Conservation (phyloP, 2,888 invertebrate species). For the Caradrina clavipalpis region DNA sequence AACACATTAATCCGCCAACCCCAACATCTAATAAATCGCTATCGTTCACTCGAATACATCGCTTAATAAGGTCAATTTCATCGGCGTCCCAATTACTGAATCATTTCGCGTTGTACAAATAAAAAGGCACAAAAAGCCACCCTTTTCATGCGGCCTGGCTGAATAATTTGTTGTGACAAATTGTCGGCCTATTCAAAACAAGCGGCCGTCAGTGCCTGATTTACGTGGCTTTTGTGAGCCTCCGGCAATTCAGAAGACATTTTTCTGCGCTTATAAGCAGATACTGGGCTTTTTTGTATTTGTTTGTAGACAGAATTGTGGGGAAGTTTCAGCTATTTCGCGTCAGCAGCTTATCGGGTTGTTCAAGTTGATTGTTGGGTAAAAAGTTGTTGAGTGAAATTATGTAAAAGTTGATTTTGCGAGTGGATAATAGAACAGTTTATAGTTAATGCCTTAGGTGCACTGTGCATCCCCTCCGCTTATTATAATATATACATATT, state of each 20-base stretch:
- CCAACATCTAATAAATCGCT: conserved; percentile 44
- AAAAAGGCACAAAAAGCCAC: conserved; percentile 67
- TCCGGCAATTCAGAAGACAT: conserved; percentile 63
- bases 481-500: no score
- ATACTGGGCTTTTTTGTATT: conserved; percentile 48
- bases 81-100: conserved; percentile 67
- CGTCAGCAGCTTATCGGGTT: conserved; percentile 8
- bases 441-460: no score
- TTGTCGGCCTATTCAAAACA: conserved; percentile 82
- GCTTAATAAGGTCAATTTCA: conserved; percentile 72
- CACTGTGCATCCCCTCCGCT: no score
- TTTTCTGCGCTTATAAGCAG: conserved; percentile 65
- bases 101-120: conserved; percentile 68
- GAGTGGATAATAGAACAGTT: no score
- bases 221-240: conserved; percentile 70
- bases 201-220: conserved; percentile 73
- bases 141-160: conserved; percentile 79
- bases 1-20: conserved; percentile 21
- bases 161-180: conserved; percentile 86
- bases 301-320: conserved; percentile 28
- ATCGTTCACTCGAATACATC: conserved; percentile 35
- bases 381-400: not conserved
- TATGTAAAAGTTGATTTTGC: not conserved
- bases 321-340: conserved; percentile 16
- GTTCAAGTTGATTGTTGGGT: not conserved